A percentile compares a stretch with the other conserved stretches of the same genome.
These are phyloP conservation scores for Cygnus olor DNA, from an alignment of 2,797 vertebrate species.

Conservation along the genomic window DNA sequence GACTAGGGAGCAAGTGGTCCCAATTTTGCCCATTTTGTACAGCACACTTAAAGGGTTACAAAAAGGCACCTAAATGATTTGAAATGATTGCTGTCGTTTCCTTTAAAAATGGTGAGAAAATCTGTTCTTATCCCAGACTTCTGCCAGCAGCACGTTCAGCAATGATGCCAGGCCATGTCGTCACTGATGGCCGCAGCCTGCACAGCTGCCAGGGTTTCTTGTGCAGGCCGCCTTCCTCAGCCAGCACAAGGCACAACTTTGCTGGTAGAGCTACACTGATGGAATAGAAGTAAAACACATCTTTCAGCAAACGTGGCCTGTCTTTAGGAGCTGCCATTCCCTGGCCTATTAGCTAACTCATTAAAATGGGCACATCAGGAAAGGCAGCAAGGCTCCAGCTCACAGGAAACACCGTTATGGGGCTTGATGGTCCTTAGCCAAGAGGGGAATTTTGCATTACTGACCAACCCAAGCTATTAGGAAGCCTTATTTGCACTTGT, in stretches of 20 bases:
- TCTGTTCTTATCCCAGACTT: background rate
- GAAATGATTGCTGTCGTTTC: background rate
- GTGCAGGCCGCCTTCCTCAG: background rate
- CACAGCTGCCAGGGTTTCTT: background rate
- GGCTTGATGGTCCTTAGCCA: background rate
- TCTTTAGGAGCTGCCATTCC: background rate
- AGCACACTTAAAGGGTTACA: background rate
- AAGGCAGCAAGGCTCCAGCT: background rate
- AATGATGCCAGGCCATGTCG: fast-evolving
- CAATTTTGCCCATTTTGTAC: background rate
- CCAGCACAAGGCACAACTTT: background rate
- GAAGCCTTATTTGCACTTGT: background rate
- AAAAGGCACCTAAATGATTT: background rate
- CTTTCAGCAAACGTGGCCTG: background rate
- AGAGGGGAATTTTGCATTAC: background rate
- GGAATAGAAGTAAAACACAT: background rate
- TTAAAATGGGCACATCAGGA: background rate
- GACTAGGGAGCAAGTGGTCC: background rate
- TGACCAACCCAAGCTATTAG: background rate
- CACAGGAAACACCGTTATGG: background rate
- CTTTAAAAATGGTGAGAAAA: background rate
- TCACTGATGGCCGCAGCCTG: background rate
- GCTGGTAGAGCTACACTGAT: background rate
- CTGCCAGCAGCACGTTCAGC: background rate
- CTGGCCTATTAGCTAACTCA: background rate